Base-by-base conservation (phyloP, 2,888 invertebrate genomes). In the Mythimna pallens region DNA sequence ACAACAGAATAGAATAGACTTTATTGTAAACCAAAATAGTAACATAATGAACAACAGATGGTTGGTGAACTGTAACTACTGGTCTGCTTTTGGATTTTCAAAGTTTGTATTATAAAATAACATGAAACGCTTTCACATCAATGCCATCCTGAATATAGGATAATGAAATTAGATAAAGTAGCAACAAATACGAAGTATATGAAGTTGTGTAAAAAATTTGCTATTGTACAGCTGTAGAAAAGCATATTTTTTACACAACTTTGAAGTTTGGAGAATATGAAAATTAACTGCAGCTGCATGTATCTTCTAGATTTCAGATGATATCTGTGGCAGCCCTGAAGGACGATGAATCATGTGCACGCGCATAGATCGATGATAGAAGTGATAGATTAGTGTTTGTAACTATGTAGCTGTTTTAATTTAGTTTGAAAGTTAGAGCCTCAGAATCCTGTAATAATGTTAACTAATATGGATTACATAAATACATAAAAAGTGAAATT, bases 321-420 rank as follows among this genome's bases (percentile, higher is more conserved):
- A 43, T 25, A 52, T 30, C 14, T 5, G 30, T 67, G 83, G 71
- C 78, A 83, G 72, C 87, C 86, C 80, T 86, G 68, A 10, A 68
- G 69, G 14, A 25, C 50, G 12, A 71, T 36, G 75, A 72, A 70
- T 72, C 80, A 73, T 54, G 70, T 73, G 82, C 84, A 80, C 73
- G 78, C 83, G 80, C 71, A 61, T 73, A 76, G 85, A 85, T 85
- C 78, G 67, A 76, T 85, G 87, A 86, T 86, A 80, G 70, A 82
- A 84, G 70, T 86, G 78, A 80, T 82, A 82, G 59, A 86, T 85
- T 84, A 70, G 50, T 77, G 77, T 40, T 64, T 70, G 76, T 78
- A 75, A 80, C 77, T 47, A 71, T 75, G 73, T 70, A 59, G 65
- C 71, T 71, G 50, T 74, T 71, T 78, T 68, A 82, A 78, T 75